Conservation (phyloP, 2,888 invertebrate genomes). For the Eilema sororculum region DNA sequence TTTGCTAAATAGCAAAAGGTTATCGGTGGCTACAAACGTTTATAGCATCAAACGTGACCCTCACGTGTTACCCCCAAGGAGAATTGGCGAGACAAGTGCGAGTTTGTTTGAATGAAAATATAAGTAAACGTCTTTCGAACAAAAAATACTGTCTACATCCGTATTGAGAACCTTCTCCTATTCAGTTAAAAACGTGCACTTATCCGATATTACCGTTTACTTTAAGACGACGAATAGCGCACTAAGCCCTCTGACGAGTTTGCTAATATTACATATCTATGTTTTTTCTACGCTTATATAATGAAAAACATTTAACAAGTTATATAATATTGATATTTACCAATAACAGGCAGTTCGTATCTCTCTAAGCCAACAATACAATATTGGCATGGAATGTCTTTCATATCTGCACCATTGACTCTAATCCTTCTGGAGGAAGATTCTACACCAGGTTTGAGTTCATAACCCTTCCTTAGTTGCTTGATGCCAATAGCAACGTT, state of each 20-base stretch:
- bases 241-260: too few relatives aligned
- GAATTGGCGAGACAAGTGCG: not conserved
- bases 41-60: not conserved
- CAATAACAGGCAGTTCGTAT: conserved; percentile 90
- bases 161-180: too few relatives aligned
- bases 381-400: conserved; percentile 90
- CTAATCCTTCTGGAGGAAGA: conserved; percentile 88
- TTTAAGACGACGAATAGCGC: too few relatives aligned
- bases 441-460: conserved; percentile 89
- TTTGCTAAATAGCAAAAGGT: not conserved
- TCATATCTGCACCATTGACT: conserved; percentile 88
- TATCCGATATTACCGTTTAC: too few relatives aligned
- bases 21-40: not conserved
- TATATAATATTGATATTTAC: conserved; percentile 71
- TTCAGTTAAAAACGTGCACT: not conserved
- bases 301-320: not conserved
- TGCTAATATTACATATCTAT: not conserved
- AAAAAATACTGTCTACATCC: too few relatives aligned
- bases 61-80: not conserved
- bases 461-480: conserved; percentile 86
- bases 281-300: not conserved
- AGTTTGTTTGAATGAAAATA: not conserved
- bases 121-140: too few relatives aligned
- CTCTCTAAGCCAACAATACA: conserved; percentile 89
- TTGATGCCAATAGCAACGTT: conserved; percentile 87